A percentile compares a stretch with the other conserved stretches of the same genome.
phyloP scores from a whole-genome alignment of 2,888 invertebrate species.

The Myopa tessellatipennis region DNA sequence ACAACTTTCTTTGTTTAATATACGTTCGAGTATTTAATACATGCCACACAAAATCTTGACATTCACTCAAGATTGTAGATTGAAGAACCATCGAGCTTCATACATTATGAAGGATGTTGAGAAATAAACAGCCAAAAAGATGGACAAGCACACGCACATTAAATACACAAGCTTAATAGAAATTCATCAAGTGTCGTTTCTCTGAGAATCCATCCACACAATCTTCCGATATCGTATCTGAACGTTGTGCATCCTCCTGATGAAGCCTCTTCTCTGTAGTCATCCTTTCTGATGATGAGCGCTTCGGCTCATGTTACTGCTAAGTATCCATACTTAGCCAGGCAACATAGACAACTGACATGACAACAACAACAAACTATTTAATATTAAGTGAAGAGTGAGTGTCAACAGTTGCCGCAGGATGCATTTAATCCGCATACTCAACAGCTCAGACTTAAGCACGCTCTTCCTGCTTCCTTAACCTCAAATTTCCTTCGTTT shows the following conservation, averaged over 20 bases:
- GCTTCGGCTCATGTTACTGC: too few relatives aligned
- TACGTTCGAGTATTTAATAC: too few relatives aligned
- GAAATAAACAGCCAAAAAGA: neutral
- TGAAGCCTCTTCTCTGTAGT: too few relatives aligned
- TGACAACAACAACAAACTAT: neutral
- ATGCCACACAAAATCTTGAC: neutral
- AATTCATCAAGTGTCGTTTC: slow-evolving; percentile 9
- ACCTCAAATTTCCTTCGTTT: neutral
- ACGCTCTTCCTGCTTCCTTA: neutral
- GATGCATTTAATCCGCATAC: neutral
- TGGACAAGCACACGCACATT: neutral
- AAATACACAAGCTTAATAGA: neutral
- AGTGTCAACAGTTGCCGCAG: neutral
- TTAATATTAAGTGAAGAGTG: neutral
- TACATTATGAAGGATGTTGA: neutral
- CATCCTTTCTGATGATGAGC: too few relatives aligned
- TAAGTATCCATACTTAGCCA: too few relatives aligned
- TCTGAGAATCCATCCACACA: neutral
- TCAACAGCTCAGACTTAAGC: neutral
- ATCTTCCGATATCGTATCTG: too few relatives aligned
- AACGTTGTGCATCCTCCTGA: too few relatives aligned
- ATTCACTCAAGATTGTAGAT: neutral
- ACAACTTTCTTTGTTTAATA: too few relatives aligned
- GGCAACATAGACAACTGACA: too few relatives aligned
- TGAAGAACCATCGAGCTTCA: neutral